Evolutionary conservation across 1,140 invertebrate species (phyloP).

Genomic region (Penaeus indicus): DNA sequence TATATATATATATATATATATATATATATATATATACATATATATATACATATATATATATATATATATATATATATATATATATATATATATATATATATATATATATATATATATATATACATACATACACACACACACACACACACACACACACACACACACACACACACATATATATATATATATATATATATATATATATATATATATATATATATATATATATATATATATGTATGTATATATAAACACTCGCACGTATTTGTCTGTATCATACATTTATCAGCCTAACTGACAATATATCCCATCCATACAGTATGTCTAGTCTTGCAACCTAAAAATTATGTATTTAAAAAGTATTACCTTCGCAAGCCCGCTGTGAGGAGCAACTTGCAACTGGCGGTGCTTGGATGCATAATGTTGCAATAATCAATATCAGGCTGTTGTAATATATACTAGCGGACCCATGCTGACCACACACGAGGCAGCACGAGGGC

Average conservation of each 20-base stretch:
- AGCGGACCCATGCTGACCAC: no score
- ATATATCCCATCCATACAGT: background rate
- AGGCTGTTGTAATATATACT: no score
- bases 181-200: background rate
- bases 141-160: background rate
- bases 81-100: background rate
- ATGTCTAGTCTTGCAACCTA: no score
- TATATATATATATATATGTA: background rate
- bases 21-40: no score
- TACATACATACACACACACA: background rate
- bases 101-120: background rate
- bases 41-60: background rate
- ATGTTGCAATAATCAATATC: no score
- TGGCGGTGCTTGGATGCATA: no score
- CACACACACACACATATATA: background rate
- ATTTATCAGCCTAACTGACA: background rate
- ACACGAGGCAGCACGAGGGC: conserved; percentile 68
- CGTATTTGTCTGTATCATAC: background rate
- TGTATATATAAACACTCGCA: background rate
- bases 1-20: no score
- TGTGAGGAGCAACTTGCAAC: no score
- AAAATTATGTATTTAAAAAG: no score
- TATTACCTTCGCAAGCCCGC: no score
- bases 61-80: background rate
- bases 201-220: background rate